Percentiles rank a stretch among this genome's conserved stretches.
Evolutionary conservation across 2,797 vertebrate species (phyloP).

Genomic region (Australoheros facetus): DNA sequence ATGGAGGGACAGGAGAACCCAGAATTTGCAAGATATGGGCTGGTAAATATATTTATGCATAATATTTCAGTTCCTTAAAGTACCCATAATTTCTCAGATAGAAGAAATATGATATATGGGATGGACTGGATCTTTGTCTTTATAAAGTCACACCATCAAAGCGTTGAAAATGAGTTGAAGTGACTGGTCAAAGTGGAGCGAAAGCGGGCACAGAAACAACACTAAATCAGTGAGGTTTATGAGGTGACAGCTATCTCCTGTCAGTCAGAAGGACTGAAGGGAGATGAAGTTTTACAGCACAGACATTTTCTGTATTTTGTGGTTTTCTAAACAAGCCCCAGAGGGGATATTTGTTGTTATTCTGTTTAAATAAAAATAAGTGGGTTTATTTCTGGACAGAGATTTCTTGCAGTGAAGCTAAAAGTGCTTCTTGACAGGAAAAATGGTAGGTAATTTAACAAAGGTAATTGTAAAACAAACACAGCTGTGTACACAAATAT

Average conservation of each 20-base stretch:
- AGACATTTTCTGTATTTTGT: conserved; percentile 10
- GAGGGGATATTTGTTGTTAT: conserved; percentile 3
- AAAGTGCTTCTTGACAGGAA: not conserved
- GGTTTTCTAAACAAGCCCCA: conserved; percentile 20
- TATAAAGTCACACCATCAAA: not conserved
- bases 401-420: conserved; percentile 11
- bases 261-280: not conserved
- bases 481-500: conserved; percentile 17
- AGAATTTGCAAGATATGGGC: too few species aligned
- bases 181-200: not conserved
- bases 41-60: not conserved
- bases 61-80: not conserved
- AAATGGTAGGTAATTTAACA: not conserved
- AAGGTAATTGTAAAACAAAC: conserved; percentile 24
- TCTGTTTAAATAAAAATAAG: conserved; percentile 22
- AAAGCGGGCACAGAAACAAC: not conserved
- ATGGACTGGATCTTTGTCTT: not conserved
- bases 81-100: not conserved
- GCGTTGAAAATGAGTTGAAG: not conserved
- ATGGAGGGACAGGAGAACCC: not conserved
- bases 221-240: not conserved
- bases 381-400: not conserved
- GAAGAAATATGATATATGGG: not conserved
- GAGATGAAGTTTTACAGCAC: conserved; percentile 9
- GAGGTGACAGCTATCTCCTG: not conserved